Evolutionary conservation across 2,888 invertebrate species (phyloP).

Genomic region (Chrysotoxum bicinctum): DNA sequence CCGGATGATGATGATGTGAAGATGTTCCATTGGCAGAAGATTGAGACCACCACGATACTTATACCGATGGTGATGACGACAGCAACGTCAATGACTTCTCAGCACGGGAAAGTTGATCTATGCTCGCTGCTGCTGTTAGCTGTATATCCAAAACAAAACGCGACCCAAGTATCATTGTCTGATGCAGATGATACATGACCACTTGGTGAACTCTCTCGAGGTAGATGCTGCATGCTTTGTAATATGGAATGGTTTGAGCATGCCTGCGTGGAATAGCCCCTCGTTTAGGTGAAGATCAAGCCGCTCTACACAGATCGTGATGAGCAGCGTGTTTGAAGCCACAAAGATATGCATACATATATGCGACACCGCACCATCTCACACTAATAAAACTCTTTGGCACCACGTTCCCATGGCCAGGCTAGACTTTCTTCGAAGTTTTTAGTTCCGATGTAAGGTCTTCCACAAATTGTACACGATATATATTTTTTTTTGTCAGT

Average conservation of each 20-base stretch:
- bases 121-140: constrained; percentile 18
- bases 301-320: constrained; percentile 60
- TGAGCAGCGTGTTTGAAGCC: constrained; percentile 33
- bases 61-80: constrained; percentile 12
- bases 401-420: constrained; percentile 62
- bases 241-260: constrained; percentile 6
- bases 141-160: constrained; percentile 36
- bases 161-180: constrained; percentile 33
- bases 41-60: constrained; percentile 32
- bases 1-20: constrained; percentile 57
- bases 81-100: constrained; percentile 66
- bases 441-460: constrained; percentile 55
- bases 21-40: constrained; percentile 41
- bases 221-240: constrained; percentile 38
- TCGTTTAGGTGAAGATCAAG: constrained; percentile 60
- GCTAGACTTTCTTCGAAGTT: constrained; percentile 48
- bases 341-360: not conserved
- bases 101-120: constrained; percentile 69
- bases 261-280: constrained; percentile 15
- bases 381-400: constrained; percentile 22
- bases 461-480: constrained; percentile 5
- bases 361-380: constrained; percentile 10
- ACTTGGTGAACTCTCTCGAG: constrained; percentile 55
- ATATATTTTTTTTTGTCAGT: constrained; percentile 22
- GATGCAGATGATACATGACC: constrained; percentile 43